Conservation (phyloP, 2,888 invertebrate species). For the Alviniconcha strummeri region DNA sequence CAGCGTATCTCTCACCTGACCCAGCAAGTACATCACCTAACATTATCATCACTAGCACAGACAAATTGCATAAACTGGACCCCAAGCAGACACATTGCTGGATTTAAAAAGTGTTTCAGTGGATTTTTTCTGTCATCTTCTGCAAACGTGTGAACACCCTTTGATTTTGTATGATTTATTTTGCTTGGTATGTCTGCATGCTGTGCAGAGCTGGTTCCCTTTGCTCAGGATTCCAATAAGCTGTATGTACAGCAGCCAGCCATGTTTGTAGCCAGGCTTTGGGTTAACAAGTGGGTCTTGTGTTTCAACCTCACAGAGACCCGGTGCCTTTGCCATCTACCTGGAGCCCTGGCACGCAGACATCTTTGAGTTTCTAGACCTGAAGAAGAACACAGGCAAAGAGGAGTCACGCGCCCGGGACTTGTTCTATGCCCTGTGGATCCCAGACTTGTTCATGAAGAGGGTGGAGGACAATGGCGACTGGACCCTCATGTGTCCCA, state of each 20-base stretch:
- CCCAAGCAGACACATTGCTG: background rate
- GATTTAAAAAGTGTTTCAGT: background rate
- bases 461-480: conserved; percentile 84
- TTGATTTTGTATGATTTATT: background rate
- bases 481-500: conserved; percentile 99
- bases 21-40: no score
- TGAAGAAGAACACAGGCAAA: conserved; percentile 95
- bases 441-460: conserved; percentile 98
- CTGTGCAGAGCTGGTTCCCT: no score
- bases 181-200: background rate
- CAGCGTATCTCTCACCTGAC: no score
- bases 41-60: no score
- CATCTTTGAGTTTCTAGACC: conserved; percentile 93
- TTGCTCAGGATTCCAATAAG: no score
- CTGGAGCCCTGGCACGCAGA: conserved; percentile 99
- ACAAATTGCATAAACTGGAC: no score
- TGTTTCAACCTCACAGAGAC: conserved; percentile 77
- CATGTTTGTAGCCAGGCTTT: no score
- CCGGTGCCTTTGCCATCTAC: conserved; percentile 98
- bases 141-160: no score
- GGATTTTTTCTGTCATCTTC: background rate
- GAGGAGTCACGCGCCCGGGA: conserved; percentile 96
- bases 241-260: no score
- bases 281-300: no score
- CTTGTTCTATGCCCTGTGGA: conserved; percentile 97